Base-by-base conservation (phyloP, 2,888 invertebrate species). In the Zhengitettix transpicula region DNA sequence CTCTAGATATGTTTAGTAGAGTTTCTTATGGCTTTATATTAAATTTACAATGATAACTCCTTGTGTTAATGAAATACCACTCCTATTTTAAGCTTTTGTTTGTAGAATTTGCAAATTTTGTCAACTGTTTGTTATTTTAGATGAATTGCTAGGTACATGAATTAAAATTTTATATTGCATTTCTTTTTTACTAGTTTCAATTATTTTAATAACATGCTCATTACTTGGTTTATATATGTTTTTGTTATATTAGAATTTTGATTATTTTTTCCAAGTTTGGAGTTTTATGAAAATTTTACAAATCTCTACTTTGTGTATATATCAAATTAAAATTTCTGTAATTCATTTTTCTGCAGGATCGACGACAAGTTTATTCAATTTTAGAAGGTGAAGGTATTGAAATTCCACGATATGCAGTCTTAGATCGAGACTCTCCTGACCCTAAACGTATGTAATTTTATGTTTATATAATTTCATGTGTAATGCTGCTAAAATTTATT, bases 401-500 rank as follows among this genome's bases (percentile, higher is more conserved):
- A 74, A 94, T 99, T 75, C 99, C 99, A 14, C 81, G 97, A 65
- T 98, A 98, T 77, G 97, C 96, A 15, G 95, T 99, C 52, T 78
- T 99, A 65, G 94, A 97, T 75, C 81, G 98, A 71, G 95, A 97
- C 71, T 91, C 91, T 1, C 81, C 87, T 1, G 89, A 93, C 75
- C 92, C 92, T 10, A 90, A 88, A 78, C 85, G 91, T 91, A 78
- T 81, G 83, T 28, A 28, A 28, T 28, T n/a, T n/a, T n/a, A 28
- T 28, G 7, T 77, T 66, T 60, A 58, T 64, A 54, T 41, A 62
- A 56, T 58, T 2, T 28, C 7, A 2, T 28, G 28, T n/a, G 10
- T 53, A 10, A 17, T 55, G 28, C 10, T 55, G 14, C n/a, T 40
- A 15, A 11, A 55, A 40, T 55, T n/a, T n/a, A n/a, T n/a, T n/a